Evolutionary conservation across 1,140 invertebrate species (phyloP).

Genomic region (Sycobia sp.): DNA sequence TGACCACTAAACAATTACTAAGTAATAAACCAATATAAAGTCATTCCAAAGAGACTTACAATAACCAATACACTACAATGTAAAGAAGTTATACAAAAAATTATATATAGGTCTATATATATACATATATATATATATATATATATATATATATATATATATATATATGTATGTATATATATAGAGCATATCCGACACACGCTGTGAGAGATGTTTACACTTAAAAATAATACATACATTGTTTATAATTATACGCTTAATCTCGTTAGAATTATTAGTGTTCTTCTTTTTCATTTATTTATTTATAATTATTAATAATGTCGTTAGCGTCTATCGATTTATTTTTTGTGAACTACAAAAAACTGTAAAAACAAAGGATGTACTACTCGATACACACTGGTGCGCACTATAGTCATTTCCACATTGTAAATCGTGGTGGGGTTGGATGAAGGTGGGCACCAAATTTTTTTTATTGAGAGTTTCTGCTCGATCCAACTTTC

Average conservation of each 20-base stretch:
- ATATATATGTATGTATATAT: too few species aligned
- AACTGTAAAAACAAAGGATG: constrained; percentile 17
- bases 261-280: constrained; percentile 19
- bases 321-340: constrained; percentile 25
- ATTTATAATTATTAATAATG: constrained; percentile 18
- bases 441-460: too few species aligned
- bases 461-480: too few species aligned
- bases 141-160: too few species aligned
- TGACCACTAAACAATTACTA: neutral
- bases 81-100: constrained; percentile 23
- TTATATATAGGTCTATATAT: too few species aligned
- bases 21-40: neutral
- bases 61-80: constrained; percentile 3
- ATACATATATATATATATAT: too few species aligned
- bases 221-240: constrained; percentile 30
- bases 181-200: constrained; percentile 17
- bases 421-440: too few species aligned
- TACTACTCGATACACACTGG: constrained; percentile 20
- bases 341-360: constrained; percentile 27
- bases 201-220: constrained; percentile 17
- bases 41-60: constrained; percentile 18
- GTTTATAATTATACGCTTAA: constrained; percentile 28
- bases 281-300: too few species aligned
- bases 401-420: constrained; percentile 26
- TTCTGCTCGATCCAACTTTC: too few species aligned